A percentile compares a stretch with the other conserved stretches of the same genome.
Evolutionary conservation across 2,113 vertebrate genomes (phyloP).

Genomic region (Phyllostomus hastatus): DNA sequence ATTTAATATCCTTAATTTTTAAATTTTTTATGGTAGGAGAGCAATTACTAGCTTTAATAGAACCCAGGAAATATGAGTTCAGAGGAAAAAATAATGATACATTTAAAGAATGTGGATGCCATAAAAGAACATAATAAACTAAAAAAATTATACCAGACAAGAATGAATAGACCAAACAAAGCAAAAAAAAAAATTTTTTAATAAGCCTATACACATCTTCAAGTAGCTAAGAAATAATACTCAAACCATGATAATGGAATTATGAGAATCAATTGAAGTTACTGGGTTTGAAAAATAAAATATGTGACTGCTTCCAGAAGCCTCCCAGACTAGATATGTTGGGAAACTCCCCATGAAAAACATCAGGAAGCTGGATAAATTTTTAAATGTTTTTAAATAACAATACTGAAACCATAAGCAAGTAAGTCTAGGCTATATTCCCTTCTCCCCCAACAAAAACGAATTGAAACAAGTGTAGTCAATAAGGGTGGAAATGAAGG

Average conservation of each 20-base stretch:
- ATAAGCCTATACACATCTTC: background rate
- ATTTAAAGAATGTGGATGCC: background rate
- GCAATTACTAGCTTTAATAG: conserved; percentile 7
- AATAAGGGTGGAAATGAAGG: background rate
- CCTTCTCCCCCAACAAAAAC: background rate
- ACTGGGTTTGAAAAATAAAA: conserved; percentile 27
- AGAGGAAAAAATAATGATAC: background rate
- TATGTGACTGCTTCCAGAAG: background rate
- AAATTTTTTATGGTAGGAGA: background rate
- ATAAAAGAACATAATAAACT: background rate
- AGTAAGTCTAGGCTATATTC: background rate
- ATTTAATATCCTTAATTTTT: background rate
- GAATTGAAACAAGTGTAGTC: background rate
- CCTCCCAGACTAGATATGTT: background rate
- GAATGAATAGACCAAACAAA: background rate
- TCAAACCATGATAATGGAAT: background rate
- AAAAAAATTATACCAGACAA: background rate
- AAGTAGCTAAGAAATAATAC: background rate
- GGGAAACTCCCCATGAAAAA: background rate
- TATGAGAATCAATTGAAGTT: background rate
- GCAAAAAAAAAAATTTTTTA: background rate
- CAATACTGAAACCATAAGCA: background rate
- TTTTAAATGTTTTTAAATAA: background rate
- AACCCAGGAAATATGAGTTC: background rate
- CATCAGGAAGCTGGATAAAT: background rate